Evolutionary conservation across 2,113 vertebrate genomes (phyloP).

Genomic region (Ptychochromis oligacanthus): DNA sequence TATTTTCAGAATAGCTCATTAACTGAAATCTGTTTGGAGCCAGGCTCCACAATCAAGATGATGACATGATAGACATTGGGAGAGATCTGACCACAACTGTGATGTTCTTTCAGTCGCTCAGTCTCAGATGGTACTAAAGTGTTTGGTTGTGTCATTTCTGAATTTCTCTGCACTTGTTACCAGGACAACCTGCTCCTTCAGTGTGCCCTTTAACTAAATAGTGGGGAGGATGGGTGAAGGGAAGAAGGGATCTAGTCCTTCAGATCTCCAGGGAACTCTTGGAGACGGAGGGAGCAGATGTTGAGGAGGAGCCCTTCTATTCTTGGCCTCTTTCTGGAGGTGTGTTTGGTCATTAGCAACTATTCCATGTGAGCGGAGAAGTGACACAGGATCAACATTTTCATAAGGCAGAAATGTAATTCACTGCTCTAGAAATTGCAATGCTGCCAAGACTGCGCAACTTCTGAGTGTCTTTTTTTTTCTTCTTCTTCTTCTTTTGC

Average conservation of each 20-base stretch:
- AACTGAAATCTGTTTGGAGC: slow-evolving; percentile 15
- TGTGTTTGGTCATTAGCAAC: slow-evolving; percentile 69
- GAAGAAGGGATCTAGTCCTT: slow-evolving; percentile 43
- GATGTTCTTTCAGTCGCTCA: background rate
- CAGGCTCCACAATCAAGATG: background rate
- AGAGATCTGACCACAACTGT: background rate
- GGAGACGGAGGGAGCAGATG: slow-evolving; percentile 50
- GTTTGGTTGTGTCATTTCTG: slow-evolving; percentile 37
- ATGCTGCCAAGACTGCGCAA: slow-evolving; percentile 52
- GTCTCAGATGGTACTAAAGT: background rate
- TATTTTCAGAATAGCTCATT: slow-evolving; percentile 11
- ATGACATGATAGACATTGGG: slow-evolving; percentile 10
- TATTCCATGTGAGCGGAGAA: slow-evolving; percentile 35
- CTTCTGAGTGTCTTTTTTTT: slow-evolving; percentile 59
- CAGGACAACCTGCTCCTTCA: slow-evolving; percentile 52
- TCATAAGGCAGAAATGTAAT: slow-evolving; percentile 47
- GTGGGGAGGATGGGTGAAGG: slow-evolving; percentile 17
- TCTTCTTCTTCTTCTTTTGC: too few species aligned
- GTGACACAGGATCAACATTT: slow-evolving; percentile 48
- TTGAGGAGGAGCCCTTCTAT: slow-evolving; percentile 53
- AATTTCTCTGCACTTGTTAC: slow-evolving; percentile 54
- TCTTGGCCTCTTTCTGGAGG: slow-evolving; percentile 52
- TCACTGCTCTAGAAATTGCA: slow-evolving; percentile 45
- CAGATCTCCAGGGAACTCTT: slow-evolving; percentile 39
- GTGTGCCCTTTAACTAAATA: slow-evolving; percentile 51